Base-by-base conservation (phyloP, 92 coral and sea anemone species). In the Scolanthus callimorphus region DNA sequence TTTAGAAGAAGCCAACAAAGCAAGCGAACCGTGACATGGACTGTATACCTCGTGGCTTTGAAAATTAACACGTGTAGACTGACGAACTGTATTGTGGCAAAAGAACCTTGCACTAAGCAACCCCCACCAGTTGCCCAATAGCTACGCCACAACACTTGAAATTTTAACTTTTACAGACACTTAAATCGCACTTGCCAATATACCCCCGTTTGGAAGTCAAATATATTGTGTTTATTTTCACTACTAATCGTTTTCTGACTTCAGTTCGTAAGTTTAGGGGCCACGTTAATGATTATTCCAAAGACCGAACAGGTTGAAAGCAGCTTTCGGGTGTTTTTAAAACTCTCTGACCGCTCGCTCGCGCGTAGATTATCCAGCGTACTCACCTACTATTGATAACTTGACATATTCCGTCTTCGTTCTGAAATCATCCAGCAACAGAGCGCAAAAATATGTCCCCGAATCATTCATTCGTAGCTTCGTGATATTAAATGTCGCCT, bases 311-410 rank as follows among this genome's bases (percentile, higher is more conserved):
- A 34, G 41, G 41, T 15, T 6, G 41, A 6, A 34, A 34, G 15
- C 15, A 34, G 15, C 6, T 11, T 9, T 46, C 23, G 12, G 17
- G 17, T 10, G 23, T 46, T 4, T 46, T 21, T 8, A 19, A n/a
- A 57, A 31, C 51, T 4, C 63, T 4, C 63, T 3, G 11, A 21
- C 13, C 4, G 3, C 21, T 13, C 19, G 50, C 23, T 11, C 63
- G 27, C 48, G 53, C 12, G 20, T 3, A 31, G 13, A 59, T 34
- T 41, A 31, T 39, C 20, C 17, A 17, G 27, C 44, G 20, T 55
- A 71, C 88, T 82, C 25, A 82, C 89, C 89, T 0, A 82, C 89
- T 3, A 75, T 83, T 49, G 20, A 43, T 27, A 82, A 26, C 20
- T 31, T 21, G 9, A 82, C 89, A 10, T 10, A 25, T 0, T 69